These are phyloP conservation scores for Caenorhabditis sp. DNA, from an alignment of 2,888 invertebrate genomes.

Conservation along the genomic window DNA sequence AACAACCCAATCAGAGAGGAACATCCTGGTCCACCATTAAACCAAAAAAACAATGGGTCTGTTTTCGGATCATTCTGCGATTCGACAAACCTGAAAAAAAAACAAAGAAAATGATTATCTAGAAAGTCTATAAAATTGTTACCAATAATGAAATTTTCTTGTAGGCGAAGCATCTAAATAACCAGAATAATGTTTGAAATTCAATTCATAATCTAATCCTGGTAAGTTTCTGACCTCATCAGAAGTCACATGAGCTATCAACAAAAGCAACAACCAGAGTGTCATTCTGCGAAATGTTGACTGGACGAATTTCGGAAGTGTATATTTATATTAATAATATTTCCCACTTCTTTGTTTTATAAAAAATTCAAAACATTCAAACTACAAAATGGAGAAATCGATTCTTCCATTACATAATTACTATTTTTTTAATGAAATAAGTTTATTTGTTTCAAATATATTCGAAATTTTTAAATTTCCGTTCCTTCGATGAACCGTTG, in stretches of 20 bases:
- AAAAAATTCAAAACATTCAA: no score
- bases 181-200: conserved; percentile 69
- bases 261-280: not conserved
- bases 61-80: conserved; percentile 61
- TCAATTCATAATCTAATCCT: conserved; percentile 60
- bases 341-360: no score
- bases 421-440: no score
- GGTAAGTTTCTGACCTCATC: conserved; percentile 64
- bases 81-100: conserved; percentile 64
- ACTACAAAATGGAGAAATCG: no score
- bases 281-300: no score
- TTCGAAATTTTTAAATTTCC: no score
- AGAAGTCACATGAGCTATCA: not conserved
- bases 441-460: no score
- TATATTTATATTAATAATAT: no score
- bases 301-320: no score
- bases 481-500: conserved; percentile 59
- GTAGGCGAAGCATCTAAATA: conserved; percentile 71
- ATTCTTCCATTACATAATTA: no score
- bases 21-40: conserved; percentile 73
- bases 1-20: conserved; percentile 73
- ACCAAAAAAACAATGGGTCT: conserved; percentile 70
- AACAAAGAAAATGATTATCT: not conserved
- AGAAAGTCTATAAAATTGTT: no score
- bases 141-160: conserved; percentile 73